These are phyloP conservation scores for Puffinus mauretanicus DNA, from an alignment of 2,113 vertebrate species.

Conservation along the genomic window DNA sequence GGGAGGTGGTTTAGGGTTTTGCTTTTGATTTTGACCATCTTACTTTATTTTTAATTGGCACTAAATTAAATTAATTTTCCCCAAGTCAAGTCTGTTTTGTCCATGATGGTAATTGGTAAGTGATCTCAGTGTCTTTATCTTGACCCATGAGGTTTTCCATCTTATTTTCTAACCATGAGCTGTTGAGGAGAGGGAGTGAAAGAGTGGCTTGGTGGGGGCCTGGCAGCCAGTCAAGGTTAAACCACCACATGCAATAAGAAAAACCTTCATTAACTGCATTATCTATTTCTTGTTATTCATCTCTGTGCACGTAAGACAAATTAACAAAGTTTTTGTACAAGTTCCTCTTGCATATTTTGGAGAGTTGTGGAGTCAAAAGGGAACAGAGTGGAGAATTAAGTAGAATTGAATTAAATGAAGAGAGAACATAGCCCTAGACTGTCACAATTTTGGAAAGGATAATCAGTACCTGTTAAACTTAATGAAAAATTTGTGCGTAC, in stretches of 20 bases:
- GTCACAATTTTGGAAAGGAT: background rate
- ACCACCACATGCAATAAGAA: background rate
- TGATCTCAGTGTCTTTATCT: background rate
- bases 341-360: background rate
- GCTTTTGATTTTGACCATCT: background rate
- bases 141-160: background rate
- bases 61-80: background rate
- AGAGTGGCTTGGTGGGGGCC: background rate
- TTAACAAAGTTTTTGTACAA: background rate
- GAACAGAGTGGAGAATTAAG: background rate
- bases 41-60: background rate
- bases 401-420: background rate
- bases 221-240: background rate
- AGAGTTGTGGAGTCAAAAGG: background rate
- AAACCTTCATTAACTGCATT: background rate
- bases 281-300: background rate
- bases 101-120: background rate
- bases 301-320: background rate
- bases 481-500: background rate
- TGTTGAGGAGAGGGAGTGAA: background rate
- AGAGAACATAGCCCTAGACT: background rate
- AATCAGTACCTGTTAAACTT: background rate
- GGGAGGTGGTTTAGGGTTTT: background rate
- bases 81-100: background rate
- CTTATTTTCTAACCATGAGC: background rate